A percentile compares a stretch with the other conserved stretches of the same genome.
Conservation (phyloP, 1,140 invertebrate species). For the Thalassaphorura encarpata region DNA sequence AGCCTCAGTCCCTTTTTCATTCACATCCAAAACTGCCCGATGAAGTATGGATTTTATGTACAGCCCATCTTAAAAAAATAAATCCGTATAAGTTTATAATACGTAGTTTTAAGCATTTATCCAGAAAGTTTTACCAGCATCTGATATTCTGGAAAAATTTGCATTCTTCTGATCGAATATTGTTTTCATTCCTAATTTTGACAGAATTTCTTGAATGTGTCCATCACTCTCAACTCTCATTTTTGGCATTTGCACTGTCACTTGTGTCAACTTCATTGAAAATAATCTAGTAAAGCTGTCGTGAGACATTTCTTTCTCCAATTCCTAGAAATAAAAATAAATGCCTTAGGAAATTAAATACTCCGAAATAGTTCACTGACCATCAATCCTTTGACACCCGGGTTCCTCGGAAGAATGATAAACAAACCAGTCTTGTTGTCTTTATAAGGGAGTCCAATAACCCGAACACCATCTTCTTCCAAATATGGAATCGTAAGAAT, state of each 20-base stretch:
- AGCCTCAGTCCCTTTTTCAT: conserved; percentile 41
- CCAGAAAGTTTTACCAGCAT: conserved; percentile 10
- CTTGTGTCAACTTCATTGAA: conserved; percentile 28
- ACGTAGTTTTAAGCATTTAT: not conserved
- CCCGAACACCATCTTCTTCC: conserved; percentile 45
- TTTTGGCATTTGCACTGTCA: conserved; percentile 52
- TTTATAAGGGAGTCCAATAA: conserved; percentile 61
- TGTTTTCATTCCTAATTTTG: conserved; percentile 46
- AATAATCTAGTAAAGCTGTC: conserved; percentile 38
- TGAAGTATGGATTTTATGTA: conserved; percentile 33
- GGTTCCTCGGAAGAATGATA: conserved; percentile 50
- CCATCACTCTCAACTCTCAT: conserved; percentile 52
- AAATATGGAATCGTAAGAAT: conserved; percentile 47
- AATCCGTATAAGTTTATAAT: too few relatives aligned
- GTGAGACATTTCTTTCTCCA: conserved; percentile 44
- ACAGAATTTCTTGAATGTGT: conserved; percentile 44
- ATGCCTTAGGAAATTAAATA: too few relatives aligned
- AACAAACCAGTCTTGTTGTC: conserved; percentile 55
- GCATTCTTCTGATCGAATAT: conserved; percentile 49
- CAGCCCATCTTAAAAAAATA: conserved; percentile 14
- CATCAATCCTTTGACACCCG: conserved; percentile 31
- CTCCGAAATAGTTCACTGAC: not conserved
- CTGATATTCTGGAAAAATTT: conserved; percentile 45
- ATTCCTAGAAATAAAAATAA: conserved; percentile 33
- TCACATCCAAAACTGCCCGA: conserved; percentile 39